phyloP scores from a whole-genome alignment of 2,888 invertebrate genomes.

The Metalampra italica region DNA sequence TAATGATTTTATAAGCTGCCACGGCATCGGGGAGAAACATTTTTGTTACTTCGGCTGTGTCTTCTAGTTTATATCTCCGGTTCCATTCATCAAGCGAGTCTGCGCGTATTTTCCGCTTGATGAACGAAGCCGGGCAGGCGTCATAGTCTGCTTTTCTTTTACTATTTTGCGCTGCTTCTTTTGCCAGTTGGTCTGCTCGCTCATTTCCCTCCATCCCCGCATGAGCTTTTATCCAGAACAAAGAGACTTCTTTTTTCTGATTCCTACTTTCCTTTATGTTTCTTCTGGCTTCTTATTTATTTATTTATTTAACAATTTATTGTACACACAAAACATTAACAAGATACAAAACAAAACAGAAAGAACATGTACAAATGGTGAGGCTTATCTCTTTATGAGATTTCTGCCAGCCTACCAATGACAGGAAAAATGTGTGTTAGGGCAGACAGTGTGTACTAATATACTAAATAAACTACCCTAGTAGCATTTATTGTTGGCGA shows the following conservation, averaged over 20 bases:
- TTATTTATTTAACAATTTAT: too few relatives aligned
- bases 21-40: conserved; percentile 9
- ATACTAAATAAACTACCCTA: too few relatives aligned
- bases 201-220: not conserved
- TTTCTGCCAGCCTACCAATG: too few relatives aligned
- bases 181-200: not conserved
- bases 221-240: not conserved
- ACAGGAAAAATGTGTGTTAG: too few relatives aligned
- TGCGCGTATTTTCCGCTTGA: conserved; percentile 1
- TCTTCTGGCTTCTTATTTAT: not conserved
- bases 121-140: not conserved
- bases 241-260: not conserved
- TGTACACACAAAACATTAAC: too few relatives aligned
- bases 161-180: not conserved
- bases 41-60: conserved; percentile 4
- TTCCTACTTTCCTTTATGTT: not conserved
- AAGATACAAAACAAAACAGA: too few relatives aligned
- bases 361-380: too few relatives aligned
- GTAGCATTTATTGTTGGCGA: too few relatives aligned
- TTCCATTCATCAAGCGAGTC: conserved; percentile 10
- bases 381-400: too few relatives aligned
- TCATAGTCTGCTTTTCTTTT: not conserved
- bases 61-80: not conserved
- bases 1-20: not conserved
- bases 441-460: too few relatives aligned